Base-by-base conservation (phyloP, 2,113 vertebrate genomes). In the Turnix velox region DNA sequence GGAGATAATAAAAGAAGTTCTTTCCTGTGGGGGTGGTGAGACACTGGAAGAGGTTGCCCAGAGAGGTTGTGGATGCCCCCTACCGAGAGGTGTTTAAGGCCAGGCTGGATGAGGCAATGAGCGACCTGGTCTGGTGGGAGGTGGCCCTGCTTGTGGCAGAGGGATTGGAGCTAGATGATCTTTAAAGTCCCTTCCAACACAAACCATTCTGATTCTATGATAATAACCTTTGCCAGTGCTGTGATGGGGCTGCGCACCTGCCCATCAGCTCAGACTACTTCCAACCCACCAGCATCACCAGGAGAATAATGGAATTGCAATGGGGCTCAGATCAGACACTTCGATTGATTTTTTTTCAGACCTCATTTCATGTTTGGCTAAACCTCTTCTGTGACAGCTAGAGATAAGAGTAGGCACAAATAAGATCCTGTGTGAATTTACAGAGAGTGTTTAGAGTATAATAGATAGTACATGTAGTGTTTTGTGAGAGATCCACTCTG, bases 401-500 rank as follows among this genome's bases (percentile, higher is more conserved):
- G 68, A 42, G 42, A 45, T 33, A 92, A 92, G 66, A 83, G 40
- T 43, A 91, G 61, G 76, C 84, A 93, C 83, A 95, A n/a, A n/a
- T n/a, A 84, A 86, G 40, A 61, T 76, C 54, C 35, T 73, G 10
- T 86, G 33, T 80, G 46, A 87, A 68, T 79, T 74, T 84, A 81
- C 17, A 78, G 25, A 28, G 87, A n/a, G 30, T 40, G 27, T 91
- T 71, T 40, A 57, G 12, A 46, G 54, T 22, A 28, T 86, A 79
- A 75, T 71, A 62, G 37, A 30, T 75, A 52, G 55, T 62, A 15
- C 12, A 28, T 84, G 74, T 51, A 23, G 52, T 86, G 42, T 51
- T 89, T 45, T 37, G n/a, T 65, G 33, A 49, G 45, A 52, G 31
- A 25, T 28, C 23, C 1, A 4, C 75, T 19, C 24, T 20, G 10